A percentile compares a stretch with the other conserved stretches of the same genome.
Conservation (phyloP, 2,888 invertebrate species). For the Ptilodon capucinus region DNA sequence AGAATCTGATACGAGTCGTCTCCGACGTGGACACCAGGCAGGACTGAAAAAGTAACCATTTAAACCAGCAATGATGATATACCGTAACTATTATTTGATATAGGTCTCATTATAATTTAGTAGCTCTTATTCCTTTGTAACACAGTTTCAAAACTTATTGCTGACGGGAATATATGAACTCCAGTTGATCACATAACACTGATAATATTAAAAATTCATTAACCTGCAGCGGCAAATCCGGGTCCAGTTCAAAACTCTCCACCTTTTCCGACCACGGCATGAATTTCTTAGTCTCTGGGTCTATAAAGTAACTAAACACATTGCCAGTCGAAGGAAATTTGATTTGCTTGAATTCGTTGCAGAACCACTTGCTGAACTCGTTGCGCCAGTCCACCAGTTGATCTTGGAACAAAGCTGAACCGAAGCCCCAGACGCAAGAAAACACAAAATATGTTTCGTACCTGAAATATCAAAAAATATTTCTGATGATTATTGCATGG, state of each 20-base stretch:
- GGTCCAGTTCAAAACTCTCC: constrained; percentile 90
- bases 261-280: constrained; percentile 94
- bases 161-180: too few species aligned
- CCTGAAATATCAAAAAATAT: constrained; percentile 50
- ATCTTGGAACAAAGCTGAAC: constrained; percentile 95
- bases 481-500: too few species aligned
- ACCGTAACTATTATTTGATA: too few species aligned
- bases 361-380: constrained; percentile 98
- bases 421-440: constrained; percentile 95
- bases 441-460: constrained; percentile 97
- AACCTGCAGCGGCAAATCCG: constrained; percentile 94
- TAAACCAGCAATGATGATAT: too few species aligned
- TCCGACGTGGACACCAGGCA: constrained; percentile 94
- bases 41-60: too few species aligned
- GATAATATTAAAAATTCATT: not conserved
- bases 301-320: constrained; percentile 95
- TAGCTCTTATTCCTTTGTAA: too few species aligned
- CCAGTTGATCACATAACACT: too few species aligned
- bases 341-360: constrained; percentile 94
- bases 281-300: constrained; percentile 92
- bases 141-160: too few species aligned
- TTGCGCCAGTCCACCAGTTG: constrained; percentile 95
- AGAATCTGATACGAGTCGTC: constrained; percentile 93
- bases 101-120: too few species aligned
- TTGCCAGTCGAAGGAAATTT: constrained; percentile 93